Conservation (phyloP, 1,140 invertebrate species). For the Caenorhabditis remanei region DNA sequence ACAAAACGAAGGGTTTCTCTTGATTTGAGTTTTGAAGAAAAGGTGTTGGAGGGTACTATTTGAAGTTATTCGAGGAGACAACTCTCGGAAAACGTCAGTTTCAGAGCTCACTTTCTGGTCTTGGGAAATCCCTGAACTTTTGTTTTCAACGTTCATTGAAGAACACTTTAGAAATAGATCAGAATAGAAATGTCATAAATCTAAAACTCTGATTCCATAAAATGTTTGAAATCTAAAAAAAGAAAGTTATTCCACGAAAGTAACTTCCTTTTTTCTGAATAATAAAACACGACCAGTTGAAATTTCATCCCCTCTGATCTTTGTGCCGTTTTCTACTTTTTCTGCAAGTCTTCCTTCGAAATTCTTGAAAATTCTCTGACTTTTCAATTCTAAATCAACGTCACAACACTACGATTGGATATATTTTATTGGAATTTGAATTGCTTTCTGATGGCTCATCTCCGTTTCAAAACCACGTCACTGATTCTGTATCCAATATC, state of each 20-base stretch:
- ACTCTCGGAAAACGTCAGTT: not conserved
- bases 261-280: not conserved
- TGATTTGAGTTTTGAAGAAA: not conserved
- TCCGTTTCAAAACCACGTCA: not conserved
- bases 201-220: not conserved
- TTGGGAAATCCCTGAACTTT: too few relatives aligned
- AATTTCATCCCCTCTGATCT: slow-evolving; percentile 30
- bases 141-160: too few relatives aligned
- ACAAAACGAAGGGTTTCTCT: not conserved
- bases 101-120: too few relatives aligned
- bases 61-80: not conserved
- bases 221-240: not conserved
- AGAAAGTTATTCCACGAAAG: not conserved
- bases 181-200: not conserved
- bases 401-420: not conserved
- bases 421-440: not conserved
- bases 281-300: slow-evolving; percentile 10
- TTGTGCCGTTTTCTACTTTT: not conserved
- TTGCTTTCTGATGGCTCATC: too few relatives aligned
- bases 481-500: not conserved
- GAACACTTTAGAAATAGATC: too few relatives aligned
- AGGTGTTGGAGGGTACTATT: too few relatives aligned
- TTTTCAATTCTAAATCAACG: not conserved
- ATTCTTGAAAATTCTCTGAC: not conserved
- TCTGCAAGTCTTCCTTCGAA: not conserved